phyloP scores from a whole-genome alignment of 2,797 vertebrate genomes.

The Falco naumanni region DNA sequence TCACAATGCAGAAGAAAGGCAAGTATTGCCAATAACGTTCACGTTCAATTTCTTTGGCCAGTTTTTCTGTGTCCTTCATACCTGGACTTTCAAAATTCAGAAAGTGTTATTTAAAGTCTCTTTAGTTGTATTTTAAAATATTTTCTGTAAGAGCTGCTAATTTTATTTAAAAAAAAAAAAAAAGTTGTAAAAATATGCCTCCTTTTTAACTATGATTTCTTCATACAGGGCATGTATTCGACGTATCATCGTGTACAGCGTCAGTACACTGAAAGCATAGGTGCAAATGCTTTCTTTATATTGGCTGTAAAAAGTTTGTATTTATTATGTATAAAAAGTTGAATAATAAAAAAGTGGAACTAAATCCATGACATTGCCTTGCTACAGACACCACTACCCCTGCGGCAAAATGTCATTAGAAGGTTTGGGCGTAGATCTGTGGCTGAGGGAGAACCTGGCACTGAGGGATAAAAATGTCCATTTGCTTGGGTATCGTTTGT shows the following conservation, averaged over 20 bases:
- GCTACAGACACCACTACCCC: accelerated
- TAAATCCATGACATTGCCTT: not conserved
- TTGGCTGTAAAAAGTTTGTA: slow-evolving; percentile 99
- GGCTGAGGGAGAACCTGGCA: not conserved
- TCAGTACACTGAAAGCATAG: slow-evolving; percentile 82
- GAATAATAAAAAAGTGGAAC: slow-evolving; percentile 92
- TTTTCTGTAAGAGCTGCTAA: slow-evolving; percentile 89
- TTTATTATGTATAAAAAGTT: slow-evolving; percentile 99
- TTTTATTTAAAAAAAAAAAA: slow-evolving; percentile 81
- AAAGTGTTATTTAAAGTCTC: slow-evolving; percentile 81
- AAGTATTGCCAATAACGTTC: slow-evolving; percentile 44
- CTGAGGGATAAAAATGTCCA: accelerated
- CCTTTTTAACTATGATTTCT: slow-evolving; percentile 84
- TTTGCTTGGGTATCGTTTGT: accelerated
- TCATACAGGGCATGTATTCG: slow-evolving; percentile 75
- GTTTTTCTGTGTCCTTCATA: slow-evolving; percentile 66
- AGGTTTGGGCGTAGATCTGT: not conserved
- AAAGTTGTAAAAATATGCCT: slow-evolving; percentile 82
- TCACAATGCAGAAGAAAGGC: slow-evolving; percentile 41
- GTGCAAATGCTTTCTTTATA: slow-evolving; percentile 90
- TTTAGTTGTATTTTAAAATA: slow-evolving; percentile 83
- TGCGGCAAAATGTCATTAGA: accelerated
- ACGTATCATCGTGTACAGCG: slow-evolving; percentile 76
- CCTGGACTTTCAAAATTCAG: slow-evolving; percentile 63
- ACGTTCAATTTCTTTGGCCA: slow-evolving; percentile 69